phyloP scores from a whole-genome alignment of 2,888 invertebrate genomes.

The Hipparchia sbordonii region DNA sequence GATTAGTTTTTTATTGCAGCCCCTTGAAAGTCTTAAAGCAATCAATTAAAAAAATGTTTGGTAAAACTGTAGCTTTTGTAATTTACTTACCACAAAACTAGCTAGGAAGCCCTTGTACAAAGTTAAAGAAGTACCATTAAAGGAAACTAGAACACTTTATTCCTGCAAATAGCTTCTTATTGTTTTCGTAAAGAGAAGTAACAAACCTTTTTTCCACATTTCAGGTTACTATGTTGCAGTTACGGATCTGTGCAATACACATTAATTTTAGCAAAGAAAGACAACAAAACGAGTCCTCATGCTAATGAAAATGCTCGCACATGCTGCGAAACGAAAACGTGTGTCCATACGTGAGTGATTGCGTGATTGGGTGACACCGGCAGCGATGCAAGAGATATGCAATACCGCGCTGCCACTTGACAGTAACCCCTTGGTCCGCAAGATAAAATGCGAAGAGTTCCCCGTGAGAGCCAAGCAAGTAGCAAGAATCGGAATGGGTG shows the following conservation, averaged over 20 bases:
- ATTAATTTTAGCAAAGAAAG: slow-evolving; percentile 7
- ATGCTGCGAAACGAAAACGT: slow-evolving; percentile 66
- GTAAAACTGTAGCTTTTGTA: not conserved
- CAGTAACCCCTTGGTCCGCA: slow-evolving; percentile 78
- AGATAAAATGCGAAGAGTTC: slow-evolving; percentile 83
- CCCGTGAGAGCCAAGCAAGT: slow-evolving; percentile 77
- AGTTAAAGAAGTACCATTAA: not conserved
- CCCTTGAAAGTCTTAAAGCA: slow-evolving; percentile 33
- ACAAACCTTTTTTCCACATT: slow-evolving; percentile 22
- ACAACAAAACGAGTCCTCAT: slow-evolving; percentile 27
- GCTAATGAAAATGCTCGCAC: slow-evolving; percentile 67
- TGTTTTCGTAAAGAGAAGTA: not conserved
- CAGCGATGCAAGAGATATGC: slow-evolving; percentile 83
- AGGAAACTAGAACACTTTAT: not conserved
- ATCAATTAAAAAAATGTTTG: slow-evolving; percentile 12
- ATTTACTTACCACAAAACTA: not conserved
- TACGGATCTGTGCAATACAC: slow-evolving; percentile 45
- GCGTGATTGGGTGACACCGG: slow-evolving; percentile 61
- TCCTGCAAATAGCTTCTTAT: not conserved
- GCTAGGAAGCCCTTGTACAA: not conserved
- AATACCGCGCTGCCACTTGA: slow-evolving; percentile 81
- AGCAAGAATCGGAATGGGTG: slow-evolving; percentile 76
- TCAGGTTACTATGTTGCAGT: slow-evolving; percentile 35
- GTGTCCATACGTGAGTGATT: slow-evolving; percentile 70
- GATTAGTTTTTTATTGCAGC: slow-evolving; percentile 49